Percentiles rank a stretch among this genome's conserved stretches.
These are phyloP conservation scores for Agapornis roseicollis DNA, from an alignment of 2,113 vertebrate species.

Conservation along the genomic window DNA sequence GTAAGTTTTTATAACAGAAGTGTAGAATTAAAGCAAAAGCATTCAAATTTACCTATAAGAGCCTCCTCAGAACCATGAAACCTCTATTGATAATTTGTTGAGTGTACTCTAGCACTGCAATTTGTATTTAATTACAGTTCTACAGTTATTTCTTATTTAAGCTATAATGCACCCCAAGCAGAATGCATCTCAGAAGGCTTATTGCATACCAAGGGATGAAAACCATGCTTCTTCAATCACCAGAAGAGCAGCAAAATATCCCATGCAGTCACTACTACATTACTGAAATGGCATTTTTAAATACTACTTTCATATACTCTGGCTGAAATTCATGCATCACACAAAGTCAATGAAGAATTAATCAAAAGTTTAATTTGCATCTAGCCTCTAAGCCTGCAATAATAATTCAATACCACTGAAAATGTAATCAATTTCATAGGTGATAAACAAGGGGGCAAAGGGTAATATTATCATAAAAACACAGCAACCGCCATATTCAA, in stretches of 20 bases:
- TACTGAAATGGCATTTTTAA: conserved; percentile 15
- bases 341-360: conserved; percentile 6
- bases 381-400: not conserved
- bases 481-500: not conserved
- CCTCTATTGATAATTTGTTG: not conserved
- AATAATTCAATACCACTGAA: conserved; percentile 10
- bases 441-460: conserved; percentile 31
- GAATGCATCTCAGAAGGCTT: conserved; percentile 4
- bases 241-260: not conserved
- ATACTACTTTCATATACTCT: conserved; percentile 17
- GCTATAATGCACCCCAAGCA: not conserved
- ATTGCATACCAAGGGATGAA: not conserved
- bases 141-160: conserved; percentile 17
- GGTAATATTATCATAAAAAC: not conserved
- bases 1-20: not conserved
- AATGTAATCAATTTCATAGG: conserved; percentile 27
- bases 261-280: not conserved
- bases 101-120: not conserved
- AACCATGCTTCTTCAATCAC: not conserved
- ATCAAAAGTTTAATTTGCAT: conserved; percentile 46
- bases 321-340: conserved; percentile 7
- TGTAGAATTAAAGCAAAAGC: not conserved
- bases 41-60: conserved; percentile 29
- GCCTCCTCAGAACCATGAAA: conserved; percentile 1
- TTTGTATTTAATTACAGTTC: conserved; percentile 46